Base-by-base conservation (phyloP, 1,140 invertebrate species). In the Pantala flavescens region DNA sequence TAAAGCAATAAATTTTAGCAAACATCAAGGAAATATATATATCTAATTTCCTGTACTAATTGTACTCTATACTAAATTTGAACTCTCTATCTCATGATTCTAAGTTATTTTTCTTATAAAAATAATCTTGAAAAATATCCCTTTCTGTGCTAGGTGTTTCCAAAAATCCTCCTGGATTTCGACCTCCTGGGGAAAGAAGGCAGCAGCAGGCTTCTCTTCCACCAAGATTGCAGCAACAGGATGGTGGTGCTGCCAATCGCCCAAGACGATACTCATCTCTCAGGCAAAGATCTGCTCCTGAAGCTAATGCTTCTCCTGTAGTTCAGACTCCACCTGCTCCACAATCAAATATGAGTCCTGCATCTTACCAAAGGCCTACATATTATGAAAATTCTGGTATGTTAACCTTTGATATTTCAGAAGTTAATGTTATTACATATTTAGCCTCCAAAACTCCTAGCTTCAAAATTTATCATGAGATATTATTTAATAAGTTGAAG, bases 201-300 rank as follows among this genome's bases (percentile, higher is more conserved):
- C 49, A 63, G 49, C 49, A 63, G 71, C 73, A 78, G 71, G 72
- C 76, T 49, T 73, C 74, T 24, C 73, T 80, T 19, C 80, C 78
- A n/a, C 79, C 78, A 24, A 76, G 78, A 24, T 76, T 78, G 63
- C 80, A 81, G 74, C 79, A 79, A 49, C 80, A 83, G 70, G 78
- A 78, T 63, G 80, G 84, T 78, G 79, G 80, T 77, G 79, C 84
- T 77, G 81, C 83, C 74, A 85, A 84, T 77, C 82, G 87, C 80
- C 87, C 90, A n/a, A 93, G 92, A 80, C 84, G 90, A 10, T 93
- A 93, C 80, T 93, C 91, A 0, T 90, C 90, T 73, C 85, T 91
- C 78, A 83, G 91, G 75, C 90, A 91, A 80, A 84, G 90, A 42
- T 86, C 86, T 42, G 70, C 85, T 82, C 74, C 85, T 82, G 82